Evolutionary conservation across 2,888 invertebrate genomes (phyloP).

Genomic region (Acleris laterana): DNA sequence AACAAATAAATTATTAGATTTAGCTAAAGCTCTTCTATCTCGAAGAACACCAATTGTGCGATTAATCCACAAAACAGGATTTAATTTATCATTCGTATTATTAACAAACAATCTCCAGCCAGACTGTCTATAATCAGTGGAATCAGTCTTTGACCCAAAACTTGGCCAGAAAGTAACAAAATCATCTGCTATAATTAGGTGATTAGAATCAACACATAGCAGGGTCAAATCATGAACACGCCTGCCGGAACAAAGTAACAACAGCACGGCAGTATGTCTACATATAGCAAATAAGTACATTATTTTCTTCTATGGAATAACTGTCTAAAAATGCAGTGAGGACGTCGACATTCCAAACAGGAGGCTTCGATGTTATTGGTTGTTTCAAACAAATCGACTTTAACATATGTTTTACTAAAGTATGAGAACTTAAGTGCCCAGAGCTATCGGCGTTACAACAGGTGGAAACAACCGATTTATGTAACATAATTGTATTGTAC

Average conservation of each 20-base stretch:
- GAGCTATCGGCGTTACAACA: too few relatives aligned
- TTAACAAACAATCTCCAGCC: too few relatives aligned
- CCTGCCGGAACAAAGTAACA: conserved; percentile 39
- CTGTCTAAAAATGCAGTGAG: conserved; percentile 26
- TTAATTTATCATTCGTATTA: too few relatives aligned
- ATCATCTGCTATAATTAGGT: conserved; percentile 27
- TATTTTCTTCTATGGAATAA: conserved; percentile 3
- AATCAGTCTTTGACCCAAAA: too few relatives aligned
- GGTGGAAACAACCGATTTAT: too few relatives aligned
- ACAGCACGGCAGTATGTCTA: conserved; percentile 30
- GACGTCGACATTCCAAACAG: conserved; percentile 31
- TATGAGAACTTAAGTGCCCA: too few relatives aligned
- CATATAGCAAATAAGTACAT: conserved; percentile 31
- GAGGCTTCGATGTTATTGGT: too few relatives aligned
- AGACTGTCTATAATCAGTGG: too few relatives aligned
- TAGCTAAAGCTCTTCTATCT: not conserved
- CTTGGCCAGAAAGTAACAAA: too few relatives aligned
- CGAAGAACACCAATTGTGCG: not conserved
- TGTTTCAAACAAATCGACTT: too few relatives aligned
- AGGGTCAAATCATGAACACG: conserved; percentile 41
- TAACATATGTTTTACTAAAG: too few relatives aligned
- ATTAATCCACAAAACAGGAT: conserved; percentile 37
- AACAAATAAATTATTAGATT: conserved; percentile 29
- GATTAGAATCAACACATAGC: conserved; percentile 21
- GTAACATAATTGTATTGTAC: too few relatives aligned